Evolutionary conservation across 2,888 invertebrate species (phyloP), one percentile per base, ranked within the genome.

Genomic region (Pocota personata): DNA sequence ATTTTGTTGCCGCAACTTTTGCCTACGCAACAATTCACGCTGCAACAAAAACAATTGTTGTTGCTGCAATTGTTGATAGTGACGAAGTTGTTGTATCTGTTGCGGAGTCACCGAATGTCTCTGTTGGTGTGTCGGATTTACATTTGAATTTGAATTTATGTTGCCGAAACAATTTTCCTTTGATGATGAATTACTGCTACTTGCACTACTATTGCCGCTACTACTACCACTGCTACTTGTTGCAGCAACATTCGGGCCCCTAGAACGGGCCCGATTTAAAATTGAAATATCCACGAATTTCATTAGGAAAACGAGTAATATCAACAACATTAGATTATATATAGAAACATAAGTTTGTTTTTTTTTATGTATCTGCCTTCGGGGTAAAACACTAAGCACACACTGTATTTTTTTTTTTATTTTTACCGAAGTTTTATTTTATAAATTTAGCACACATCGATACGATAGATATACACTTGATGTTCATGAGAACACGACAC

Each of bases 1-100:
- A 79, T 91, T 87, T 82, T 91, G 91, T 84, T 91, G 90, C 64
- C 91, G 91, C 79, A 92, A 89, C 60, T 93, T 93, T 50, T 92
- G 92, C 27, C 93, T 92, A 72, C 93, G 91, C 88, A 92, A 88
- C 62, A 90, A 84, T 87, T 92, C 91, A 50, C 91, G 92, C 72
- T 91, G 93, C 87, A 92, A 89, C 87, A 92, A 89, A 37, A 90
- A 90, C 87, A 92, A 90, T 82, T 92, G 91, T 82, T 92, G 92
- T 77, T 92, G 92, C 73, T 92, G 91, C 88, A 91, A 88, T 30
- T 90, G 90, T 82, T 92, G 91, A 87, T 92, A 92, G 67, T 91
- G 91, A 77, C 93, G 92, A 64, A 94, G 91, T 89, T 95, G 90
- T 87, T 92, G 95, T 88, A 94, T 93, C 89, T 95, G 95, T 89